Percentiles rank a stretch among this genome's conserved stretches.
Evolutionary conservation across 2,113 vertebrate species (phyloP).

Genomic region (Noturus placidus): DNA sequence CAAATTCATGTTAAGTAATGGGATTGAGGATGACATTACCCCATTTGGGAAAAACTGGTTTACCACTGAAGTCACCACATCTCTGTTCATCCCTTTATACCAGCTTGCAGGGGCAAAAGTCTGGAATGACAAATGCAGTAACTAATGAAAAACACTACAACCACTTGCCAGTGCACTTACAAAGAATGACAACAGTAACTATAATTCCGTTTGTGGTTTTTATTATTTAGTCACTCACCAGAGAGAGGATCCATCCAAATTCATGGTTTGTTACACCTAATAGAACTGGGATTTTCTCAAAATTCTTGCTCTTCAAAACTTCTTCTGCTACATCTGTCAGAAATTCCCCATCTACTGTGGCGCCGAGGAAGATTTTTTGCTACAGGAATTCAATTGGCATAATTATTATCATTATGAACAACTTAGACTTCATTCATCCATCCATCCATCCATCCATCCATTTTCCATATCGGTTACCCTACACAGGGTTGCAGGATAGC

Average conservation of each 20-base stretch:
- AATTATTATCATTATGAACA: background rate
- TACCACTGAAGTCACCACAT: constrained; percentile 53
- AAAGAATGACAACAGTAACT: background rate
- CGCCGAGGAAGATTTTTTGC: constrained; percentile 56
- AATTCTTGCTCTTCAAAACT: constrained; percentile 67
- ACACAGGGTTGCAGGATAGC: background rate
- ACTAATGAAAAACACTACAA: background rate
- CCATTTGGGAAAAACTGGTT: constrained; percentile 58
- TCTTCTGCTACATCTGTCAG: constrained; percentile 66
- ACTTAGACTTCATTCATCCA: background rate
- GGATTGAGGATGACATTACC: constrained; percentile 58
- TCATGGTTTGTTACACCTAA: constrained; percentile 79
- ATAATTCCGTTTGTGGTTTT: background rate
- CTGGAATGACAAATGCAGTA: constrained; percentile 54
- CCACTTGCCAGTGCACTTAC: background rate
- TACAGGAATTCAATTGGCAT: background rate
- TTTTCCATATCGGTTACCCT: too few species aligned
- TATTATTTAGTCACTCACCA: constrained; percentile 49
- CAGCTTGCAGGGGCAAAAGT: constrained; percentile 63
- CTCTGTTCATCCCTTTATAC: constrained; percentile 68
- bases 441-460: background rate
- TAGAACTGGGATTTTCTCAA: constrained; percentile 73
- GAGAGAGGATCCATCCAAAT: constrained; percentile 73
- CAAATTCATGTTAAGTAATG: background rate
- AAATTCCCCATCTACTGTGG: constrained; percentile 73